These are phyloP conservation scores for Drosophila albomicans DNA, from an alignment of 1,140 invertebrate genomes.

Conservation along the genomic window DNA sequence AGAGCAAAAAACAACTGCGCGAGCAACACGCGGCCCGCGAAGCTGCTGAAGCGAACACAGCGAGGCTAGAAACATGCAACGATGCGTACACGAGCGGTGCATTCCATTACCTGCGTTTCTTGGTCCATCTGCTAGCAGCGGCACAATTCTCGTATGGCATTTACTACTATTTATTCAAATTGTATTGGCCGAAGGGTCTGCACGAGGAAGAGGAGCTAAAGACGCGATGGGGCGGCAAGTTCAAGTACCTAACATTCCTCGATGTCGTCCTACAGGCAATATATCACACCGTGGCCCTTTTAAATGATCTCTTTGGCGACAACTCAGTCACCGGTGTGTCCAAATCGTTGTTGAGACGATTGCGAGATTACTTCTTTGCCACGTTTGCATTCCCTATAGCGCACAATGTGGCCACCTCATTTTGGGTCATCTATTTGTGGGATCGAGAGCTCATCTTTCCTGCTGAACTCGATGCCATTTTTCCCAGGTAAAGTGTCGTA, in stretches of 20 bases:
- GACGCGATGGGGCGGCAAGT: constrained; percentile 74
- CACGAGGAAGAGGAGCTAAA: constrained; percentile 64
- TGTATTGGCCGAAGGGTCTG: constrained; percentile 62
- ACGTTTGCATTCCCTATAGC: constrained; percentile 77
- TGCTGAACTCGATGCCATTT: constrained; percentile 65
- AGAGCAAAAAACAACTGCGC: constrained; percentile 64
- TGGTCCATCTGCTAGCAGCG: constrained; percentile 67
- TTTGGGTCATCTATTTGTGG: constrained; percentile 74
- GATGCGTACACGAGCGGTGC: constrained; percentile 73
- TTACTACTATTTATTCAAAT: constrained; percentile 68
- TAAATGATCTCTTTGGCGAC: constrained; percentile 68
- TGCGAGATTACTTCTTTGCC: constrained; percentile 69
- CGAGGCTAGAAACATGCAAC: constrained; percentile 58
- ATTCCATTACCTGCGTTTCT: constrained; percentile 66
- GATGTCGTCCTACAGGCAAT: constrained; percentile 73
- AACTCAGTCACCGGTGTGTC: constrained; percentile 45
- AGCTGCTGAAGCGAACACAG: constrained; percentile 43
- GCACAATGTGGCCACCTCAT: constrained; percentile 70
- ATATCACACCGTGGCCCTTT: constrained; percentile 66
- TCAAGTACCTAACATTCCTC: constrained; percentile 78
- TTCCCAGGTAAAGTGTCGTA: constrained; percentile 58
- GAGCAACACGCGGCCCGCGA: constrained; percentile 56
- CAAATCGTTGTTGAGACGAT: constrained; percentile 53
- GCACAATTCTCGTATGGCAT: constrained; percentile 72
- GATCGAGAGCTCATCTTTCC: constrained; percentile 80